Evolutionary conservation across 2,113 vertebrate genomes (phyloP).

Genomic region (Leucosticte australis): DNA sequence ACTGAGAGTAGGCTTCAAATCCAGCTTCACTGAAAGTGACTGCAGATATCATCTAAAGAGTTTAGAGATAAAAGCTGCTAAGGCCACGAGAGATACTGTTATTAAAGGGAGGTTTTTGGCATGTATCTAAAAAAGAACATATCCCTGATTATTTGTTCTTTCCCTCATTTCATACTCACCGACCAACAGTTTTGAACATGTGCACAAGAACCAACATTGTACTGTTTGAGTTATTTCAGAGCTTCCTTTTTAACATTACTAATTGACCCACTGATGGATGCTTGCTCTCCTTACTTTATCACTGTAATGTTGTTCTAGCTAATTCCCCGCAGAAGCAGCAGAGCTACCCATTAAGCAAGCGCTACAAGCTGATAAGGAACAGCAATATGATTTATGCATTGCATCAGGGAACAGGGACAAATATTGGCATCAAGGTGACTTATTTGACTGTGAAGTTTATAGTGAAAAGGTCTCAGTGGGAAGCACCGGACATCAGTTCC

Average conservation of each 20-base stretch:
- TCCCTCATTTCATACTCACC: neutral
- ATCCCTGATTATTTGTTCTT: neutral
- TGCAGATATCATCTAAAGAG: slow-evolving; percentile 11
- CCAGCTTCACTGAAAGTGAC: neutral
- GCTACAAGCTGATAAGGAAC: slow-evolving; percentile 35
- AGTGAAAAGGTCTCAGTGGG: neutral
- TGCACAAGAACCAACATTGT: neutral
- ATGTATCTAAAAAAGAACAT: neutral
- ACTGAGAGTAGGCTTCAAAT: neutral
- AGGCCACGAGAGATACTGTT: neutral
- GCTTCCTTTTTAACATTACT: slow-evolving; percentile 8
- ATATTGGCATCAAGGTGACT: slow-evolving; percentile 53
- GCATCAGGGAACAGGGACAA: slow-evolving; percentile 23
- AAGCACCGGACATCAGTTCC: neutral
- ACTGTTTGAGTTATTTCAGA: neutral
- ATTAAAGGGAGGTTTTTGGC: neutral
- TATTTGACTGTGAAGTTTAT: slow-evolving; percentile 12
- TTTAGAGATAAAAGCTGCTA: neutral
- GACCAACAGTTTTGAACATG: neutral
- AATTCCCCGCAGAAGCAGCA: slow-evolving; percentile 61
- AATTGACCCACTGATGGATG: slow-evolving; percentile 46
- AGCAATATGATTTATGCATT: slow-evolving; percentile 28
- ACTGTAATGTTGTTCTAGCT: slow-evolving; percentile 17
- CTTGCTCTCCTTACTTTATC: slow-evolving; percentile 38
- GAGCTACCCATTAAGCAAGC: slow-evolving; percentile 41